Conservation (phyloP, 2,888 invertebrate species). For the Galerucella pusilla region DNA sequence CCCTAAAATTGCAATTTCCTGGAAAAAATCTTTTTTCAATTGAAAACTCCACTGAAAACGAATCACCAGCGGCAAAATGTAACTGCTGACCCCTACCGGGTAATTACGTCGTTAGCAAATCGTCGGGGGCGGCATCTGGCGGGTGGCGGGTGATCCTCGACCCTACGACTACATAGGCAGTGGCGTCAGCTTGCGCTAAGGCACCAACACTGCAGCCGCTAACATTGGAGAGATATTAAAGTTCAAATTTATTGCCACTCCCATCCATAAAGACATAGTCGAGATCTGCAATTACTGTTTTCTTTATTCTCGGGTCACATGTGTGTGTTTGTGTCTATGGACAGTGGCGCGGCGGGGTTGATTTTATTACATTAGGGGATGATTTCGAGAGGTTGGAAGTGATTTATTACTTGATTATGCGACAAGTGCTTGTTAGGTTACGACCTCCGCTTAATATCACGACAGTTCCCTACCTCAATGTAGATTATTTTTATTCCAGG, state of each 20-base stretch:
- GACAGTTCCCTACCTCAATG: neutral
- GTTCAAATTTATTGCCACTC: constrained; percentile 63
- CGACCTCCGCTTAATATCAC: constrained; percentile 11
- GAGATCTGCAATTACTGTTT: constrained; percentile 59
- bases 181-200: constrained; percentile 66
- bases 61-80: constrained; percentile 25
- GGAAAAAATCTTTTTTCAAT: neutral
- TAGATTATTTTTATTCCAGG: too few relatives aligned
- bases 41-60: neutral
- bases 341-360: neutral
- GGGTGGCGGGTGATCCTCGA: constrained; percentile 52
- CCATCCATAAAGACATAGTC: constrained; percentile 57
- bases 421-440: constrained; percentile 28
- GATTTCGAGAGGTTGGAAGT: constrained; percentile 18
- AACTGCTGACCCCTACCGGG: constrained; percentile 51
- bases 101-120: constrained; percentile 63
- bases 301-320: constrained; percentile 52
- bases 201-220: constrained; percentile 43
- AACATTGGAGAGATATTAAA: constrained; percentile 63
- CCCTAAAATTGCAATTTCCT: neutral
- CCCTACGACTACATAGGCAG: constrained; percentile 59
- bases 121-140: constrained; percentile 61
- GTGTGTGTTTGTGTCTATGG: constrained; percentile 23
- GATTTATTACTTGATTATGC: constrained; percentile 33
- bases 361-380: constrained; percentile 29